Base-by-base conservation (phyloP, 2,113 vertebrate genomes). In the Cryptomyrus ogoouensis region DNA sequence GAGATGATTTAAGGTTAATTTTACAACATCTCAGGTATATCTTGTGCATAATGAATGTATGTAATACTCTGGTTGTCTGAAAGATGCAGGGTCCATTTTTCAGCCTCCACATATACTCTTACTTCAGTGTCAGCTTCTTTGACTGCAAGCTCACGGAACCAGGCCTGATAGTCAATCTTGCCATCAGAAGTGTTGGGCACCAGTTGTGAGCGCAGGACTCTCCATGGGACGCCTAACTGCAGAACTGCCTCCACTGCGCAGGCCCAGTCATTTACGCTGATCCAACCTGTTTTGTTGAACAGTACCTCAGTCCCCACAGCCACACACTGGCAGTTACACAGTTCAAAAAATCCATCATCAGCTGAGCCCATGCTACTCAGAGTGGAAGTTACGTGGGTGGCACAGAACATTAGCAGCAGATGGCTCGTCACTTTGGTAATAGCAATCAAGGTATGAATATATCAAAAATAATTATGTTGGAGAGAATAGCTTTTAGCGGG, bases 201-300 rank as follows among this genome's bases (percentile, higher is more conserved):
- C 35, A 96, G 96, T 94, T 99, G 98, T 0, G 96, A 93, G 44
- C 97, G 94, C 90, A 99, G 94, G 93, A 98, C 95, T 86, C 97
- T 91, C 98, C 98, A 99, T 0, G 97, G 98, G 91, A 99, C 85
- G 0, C 97, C 96, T 42, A 99, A 94, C 0, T 90, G 95, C 89
- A 99, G 83, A 9, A 97, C 96, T 0, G 93, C 94, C 94, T 99
- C 98, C 90, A 97, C 93, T 0, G 96, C 97, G 0, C 90, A 94
- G 0, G 97, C 97, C 98, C 98, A 99, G 92, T 97, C 94, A 6
- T 94, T 97, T 56, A 97, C 80, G 0, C 95, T 92, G 92, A 96
- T 91, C 0, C 89, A 58, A 53, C 95, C 96, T 96, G 90, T 62
- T 17, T 53, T 19, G 66, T 8, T 9, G 42, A 44, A 24, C 31